Conservation (phyloP, 2,888 invertebrate species). For the Coenonympha arcania region DNA sequence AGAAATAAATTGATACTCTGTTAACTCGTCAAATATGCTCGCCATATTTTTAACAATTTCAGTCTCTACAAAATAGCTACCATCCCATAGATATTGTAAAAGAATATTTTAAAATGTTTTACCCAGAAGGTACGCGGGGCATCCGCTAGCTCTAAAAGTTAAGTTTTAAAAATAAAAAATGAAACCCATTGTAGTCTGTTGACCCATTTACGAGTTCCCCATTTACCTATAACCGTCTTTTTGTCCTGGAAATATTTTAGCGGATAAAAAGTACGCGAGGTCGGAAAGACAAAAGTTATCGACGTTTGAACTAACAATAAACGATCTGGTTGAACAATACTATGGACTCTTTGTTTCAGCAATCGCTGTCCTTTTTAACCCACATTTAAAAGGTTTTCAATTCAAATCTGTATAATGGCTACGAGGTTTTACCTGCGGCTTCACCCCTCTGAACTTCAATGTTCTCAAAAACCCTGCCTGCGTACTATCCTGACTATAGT, state of each 20-base stretch:
- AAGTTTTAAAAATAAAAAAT: conserved; percentile 17
- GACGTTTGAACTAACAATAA: conserved; percentile 16
- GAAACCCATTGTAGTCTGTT: conserved; percentile 17
- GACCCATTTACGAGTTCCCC: conserved; percentile 20
- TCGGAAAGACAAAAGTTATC: conserved; percentile 17
- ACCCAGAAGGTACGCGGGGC: not conserved
- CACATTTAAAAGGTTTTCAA: too few species aligned
- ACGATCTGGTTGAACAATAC: not conserved
- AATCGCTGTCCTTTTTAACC: not conserved
- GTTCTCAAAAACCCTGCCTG: too few species aligned
- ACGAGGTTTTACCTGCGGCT: too few species aligned
- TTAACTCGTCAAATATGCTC: too few species aligned
- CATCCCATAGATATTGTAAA: too few species aligned
- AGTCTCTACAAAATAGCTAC: too few species aligned
- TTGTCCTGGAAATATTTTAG: conserved; percentile 12
- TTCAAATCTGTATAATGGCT: too few species aligned
- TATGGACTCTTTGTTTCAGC: conserved; percentile 1
- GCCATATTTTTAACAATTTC: too few species aligned
- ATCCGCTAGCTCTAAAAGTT: not conserved
- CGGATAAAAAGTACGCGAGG: conserved; percentile 13
- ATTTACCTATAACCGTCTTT: conserved; percentile 18
- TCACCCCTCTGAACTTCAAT: too few species aligned
- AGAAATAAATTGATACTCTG: too few species aligned
- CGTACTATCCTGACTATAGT: too few species aligned
- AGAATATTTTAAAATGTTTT: not conserved